Conservation (phyloP, 2,113 vertebrate species). For the Ammodytes marinus region DNA sequence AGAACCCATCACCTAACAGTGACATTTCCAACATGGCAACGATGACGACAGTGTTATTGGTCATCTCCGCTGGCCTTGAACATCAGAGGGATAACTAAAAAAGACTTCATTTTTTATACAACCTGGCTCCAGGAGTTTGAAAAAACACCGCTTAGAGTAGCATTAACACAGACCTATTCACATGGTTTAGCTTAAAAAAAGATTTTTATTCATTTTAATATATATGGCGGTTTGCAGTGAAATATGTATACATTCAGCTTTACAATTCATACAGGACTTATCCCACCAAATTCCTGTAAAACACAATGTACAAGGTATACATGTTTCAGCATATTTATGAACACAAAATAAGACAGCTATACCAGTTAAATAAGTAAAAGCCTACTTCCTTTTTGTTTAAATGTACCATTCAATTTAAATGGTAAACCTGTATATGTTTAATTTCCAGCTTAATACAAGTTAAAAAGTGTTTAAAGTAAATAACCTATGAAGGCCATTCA, state of each 20-base stretch:
- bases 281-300: slow-evolving; percentile 60
- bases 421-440: slow-evolving; percentile 36
- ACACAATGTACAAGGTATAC: slow-evolving; percentile 72
- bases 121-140: neutral
- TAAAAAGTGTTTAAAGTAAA: slow-evolving; percentile 51
- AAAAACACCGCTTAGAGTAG: neutral
- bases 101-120: slow-evolving; percentile 13
- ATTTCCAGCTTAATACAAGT: slow-evolving; percentile 59
- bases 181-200: slow-evolving; percentile 59
- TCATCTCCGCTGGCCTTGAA: slow-evolving; percentile 27
- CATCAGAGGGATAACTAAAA: slow-evolving; percentile 1
- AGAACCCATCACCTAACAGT: slow-evolving; percentile 74
- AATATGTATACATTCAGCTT: slow-evolving; percentile 77
- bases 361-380: slow-evolving; percentile 55
- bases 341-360: slow-evolving; percentile 52
- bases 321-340: slow-evolving; percentile 35
- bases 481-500: slow-evolving; percentile 37
- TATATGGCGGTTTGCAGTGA: slow-evolving; percentile 63
- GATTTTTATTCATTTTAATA: slow-evolving; percentile 75
- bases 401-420: slow-evolving; percentile 29
- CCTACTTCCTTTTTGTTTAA: slow-evolving; percentile 55
- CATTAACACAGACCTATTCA: neutral
- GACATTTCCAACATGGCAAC: slow-evolving; percentile 80
- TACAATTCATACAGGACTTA: slow-evolving; percentile 68
- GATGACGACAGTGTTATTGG: slow-evolving; percentile 38